Conservation (phyloP, 2,113 vertebrate species). For the Protobothrops flavoviridis region DNA sequence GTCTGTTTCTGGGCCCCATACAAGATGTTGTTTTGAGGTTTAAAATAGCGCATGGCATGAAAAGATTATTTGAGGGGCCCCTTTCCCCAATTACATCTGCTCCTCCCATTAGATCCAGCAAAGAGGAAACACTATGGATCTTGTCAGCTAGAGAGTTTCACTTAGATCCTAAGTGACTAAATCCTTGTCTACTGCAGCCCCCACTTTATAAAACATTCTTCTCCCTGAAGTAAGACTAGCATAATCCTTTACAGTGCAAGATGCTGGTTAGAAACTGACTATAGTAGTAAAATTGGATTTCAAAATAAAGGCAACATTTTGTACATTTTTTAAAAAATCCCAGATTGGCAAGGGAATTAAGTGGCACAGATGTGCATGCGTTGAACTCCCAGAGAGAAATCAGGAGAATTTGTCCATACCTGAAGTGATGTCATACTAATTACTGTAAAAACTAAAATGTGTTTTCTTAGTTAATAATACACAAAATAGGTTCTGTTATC, state of each 20-base stretch:
- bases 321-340: not conserved
- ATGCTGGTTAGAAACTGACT: not conserved
- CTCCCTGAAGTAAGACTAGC: not conserved
- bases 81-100: not conserved
- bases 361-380: not conserved
- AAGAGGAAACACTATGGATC: not conserved
- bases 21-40: not conserved
- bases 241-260: not conserved
- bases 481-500: not conserved
- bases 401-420: not conserved
- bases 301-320: not conserved
- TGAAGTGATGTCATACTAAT: not conserved
- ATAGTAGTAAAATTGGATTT: not conserved
- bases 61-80: not conserved
- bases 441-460: not conserved
- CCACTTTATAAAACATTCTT: not conserved
- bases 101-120: not conserved
- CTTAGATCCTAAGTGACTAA: not conserved
- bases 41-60: not conserved
- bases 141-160: not conserved
- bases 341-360: not conserved
- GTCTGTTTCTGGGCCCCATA: not conserved
- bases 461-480: not conserved
- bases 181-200: not conserved
- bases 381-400: not conserved